Conservation (phyloP, 2,888 invertebrate species). For the Ephialtes manifestator region DNA sequence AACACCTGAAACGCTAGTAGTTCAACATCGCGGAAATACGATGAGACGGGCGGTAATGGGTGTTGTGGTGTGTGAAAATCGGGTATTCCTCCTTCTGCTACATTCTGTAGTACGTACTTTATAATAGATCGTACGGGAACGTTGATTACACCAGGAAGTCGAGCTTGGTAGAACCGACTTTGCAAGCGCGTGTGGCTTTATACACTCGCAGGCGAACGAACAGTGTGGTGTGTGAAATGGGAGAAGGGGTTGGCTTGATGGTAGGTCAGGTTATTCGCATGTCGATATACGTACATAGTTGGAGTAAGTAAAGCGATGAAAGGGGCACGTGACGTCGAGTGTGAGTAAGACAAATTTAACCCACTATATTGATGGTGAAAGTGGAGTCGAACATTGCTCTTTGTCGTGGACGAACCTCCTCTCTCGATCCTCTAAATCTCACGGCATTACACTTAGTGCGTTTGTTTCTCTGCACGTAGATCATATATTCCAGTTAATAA, state of each 20-base stretch:
- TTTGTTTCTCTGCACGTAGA: constrained; percentile 19
- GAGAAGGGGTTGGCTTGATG: background rate
- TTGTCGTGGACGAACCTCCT: background rate
- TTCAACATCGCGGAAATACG: constrained; percentile 1
- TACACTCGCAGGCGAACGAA: background rate
- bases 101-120: background rate
- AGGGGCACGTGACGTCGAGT: constrained; percentile 8
- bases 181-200: background rate
- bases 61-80: constrained; percentile 8
- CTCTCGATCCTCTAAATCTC: background rate
- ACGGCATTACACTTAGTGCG: constrained; percentile 19
- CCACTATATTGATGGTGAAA: constrained; percentile 1
- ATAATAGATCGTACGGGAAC: constrained; percentile 17
- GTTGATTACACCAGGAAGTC: constrained; percentile 28
- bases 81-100: background rate
- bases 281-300: constrained; percentile 39
- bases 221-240: background rate
- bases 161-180: background rate
- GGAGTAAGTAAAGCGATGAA: constrained; percentile 47
- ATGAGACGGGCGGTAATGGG: background rate
- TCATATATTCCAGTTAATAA: constrained; percentile 49
- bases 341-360: constrained; percentile 11
- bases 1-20: background rate
- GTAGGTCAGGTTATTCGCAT: constrained; percentile 36
- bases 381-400: constrained; percentile 34